A percentile compares a stretch with the other conserved stretches of the same genome.
These are phyloP conservation scores for Campoletis raptor DNA, from an alignment of 2,888 invertebrate species.

Conservation along the genomic window DNA sequence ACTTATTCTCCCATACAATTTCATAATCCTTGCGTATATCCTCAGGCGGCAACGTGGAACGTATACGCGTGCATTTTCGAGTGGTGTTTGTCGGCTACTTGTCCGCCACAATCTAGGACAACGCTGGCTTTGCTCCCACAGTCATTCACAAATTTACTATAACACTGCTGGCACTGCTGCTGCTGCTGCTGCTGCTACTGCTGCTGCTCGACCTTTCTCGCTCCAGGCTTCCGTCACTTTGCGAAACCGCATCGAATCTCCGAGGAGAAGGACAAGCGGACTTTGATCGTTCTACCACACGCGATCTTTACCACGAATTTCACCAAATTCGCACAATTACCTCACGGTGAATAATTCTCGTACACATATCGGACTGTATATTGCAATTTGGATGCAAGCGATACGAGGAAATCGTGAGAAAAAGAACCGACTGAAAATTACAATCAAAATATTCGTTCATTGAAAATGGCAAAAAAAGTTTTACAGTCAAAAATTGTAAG, in stretches of 20 bases:
- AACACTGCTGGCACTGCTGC: neutral
- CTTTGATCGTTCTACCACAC: slow-evolving; percentile 18
- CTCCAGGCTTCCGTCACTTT: slow-evolving; percentile 17
- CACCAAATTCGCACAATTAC: slow-evolving; percentile 4
- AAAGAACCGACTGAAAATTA: neutral
- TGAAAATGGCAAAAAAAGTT: no score
- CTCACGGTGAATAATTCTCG: slow-evolving; percentile 1
- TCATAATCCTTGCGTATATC: neutral
- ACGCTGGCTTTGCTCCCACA: neutral
- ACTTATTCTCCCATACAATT: neutral
- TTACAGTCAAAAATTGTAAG: no score
- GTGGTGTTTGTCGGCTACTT: slow-evolving; percentile 1
- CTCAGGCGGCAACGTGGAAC: neutral
- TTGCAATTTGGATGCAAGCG: neutral
- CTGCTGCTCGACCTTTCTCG: neutral
- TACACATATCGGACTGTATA: neutral
- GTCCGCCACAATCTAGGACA: slow-evolving; percentile 8
- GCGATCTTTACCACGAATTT: neutral
- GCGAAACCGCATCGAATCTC: neutral
- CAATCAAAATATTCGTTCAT: neutral
- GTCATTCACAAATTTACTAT: slow-evolving; percentile 2
- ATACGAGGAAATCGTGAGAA: neutral
- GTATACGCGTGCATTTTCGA: neutral
- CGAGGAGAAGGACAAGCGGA: neutral
- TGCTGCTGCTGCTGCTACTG: neutral